A percentile compares a stretch with the other conserved stretches of the same genome.
These are phyloP conservation scores for Bhutanitis thaidina DNA, from an alignment of 2,888 invertebrate species.

Conservation along the genomic window DNA sequence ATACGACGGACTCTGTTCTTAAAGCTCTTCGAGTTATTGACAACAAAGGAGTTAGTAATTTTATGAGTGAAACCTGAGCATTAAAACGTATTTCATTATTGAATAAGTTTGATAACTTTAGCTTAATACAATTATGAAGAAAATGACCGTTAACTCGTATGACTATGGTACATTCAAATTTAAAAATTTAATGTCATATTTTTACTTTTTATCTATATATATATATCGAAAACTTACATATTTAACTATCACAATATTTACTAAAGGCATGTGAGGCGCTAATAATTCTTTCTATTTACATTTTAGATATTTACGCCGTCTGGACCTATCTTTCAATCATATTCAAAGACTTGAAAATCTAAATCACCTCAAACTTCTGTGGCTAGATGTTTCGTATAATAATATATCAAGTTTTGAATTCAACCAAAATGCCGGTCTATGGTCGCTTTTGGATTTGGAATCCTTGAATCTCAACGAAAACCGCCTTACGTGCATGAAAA, in stretches of 20 bases:
- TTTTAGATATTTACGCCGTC: constrained; percentile 75
- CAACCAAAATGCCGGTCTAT: constrained; percentile 57
- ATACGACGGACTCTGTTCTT: not conserved
- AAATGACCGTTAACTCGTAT: too few species aligned
- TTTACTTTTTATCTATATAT: too few species aligned
- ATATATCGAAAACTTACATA: too few species aligned
- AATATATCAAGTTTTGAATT: constrained; percentile 71
- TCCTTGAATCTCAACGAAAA: constrained; percentile 77
- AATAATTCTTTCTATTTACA: too few species aligned
- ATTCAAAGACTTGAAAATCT: constrained; percentile 79
- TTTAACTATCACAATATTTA: too few species aligned
- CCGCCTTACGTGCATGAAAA: constrained; percentile 70
- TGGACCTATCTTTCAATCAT: constrained; percentile 81
- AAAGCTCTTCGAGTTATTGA: not conserved
- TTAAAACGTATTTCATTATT: too few species aligned
- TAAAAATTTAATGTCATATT: too few species aligned
- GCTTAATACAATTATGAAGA: too few species aligned
- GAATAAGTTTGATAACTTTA: too few species aligned
- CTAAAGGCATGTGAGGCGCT: too few species aligned
- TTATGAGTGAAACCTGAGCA: too few species aligned
- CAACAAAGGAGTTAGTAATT: not conserved
- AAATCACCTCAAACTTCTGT: constrained; percentile 70
- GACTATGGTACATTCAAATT: too few species aligned
- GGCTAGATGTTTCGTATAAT: constrained; percentile 79
- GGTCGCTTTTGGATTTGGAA: constrained; percentile 73